Base-by-base conservation (phyloP, 2,797 vertebrate species). In the Diceros bicornis region DNA sequence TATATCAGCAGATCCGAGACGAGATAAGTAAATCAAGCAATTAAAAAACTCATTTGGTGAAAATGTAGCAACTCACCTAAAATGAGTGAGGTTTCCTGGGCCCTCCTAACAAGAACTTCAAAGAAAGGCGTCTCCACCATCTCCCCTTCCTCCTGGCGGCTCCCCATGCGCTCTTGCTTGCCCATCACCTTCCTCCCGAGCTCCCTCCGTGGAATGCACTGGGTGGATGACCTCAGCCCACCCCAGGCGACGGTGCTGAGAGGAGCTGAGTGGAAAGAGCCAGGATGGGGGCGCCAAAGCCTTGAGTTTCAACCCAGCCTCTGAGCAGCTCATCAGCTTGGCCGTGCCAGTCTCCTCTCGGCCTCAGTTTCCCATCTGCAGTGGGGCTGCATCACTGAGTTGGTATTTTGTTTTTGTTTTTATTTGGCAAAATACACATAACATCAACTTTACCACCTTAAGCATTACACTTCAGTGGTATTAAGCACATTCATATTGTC, bases 1-100 rank as follows among this genome's bases (percentile, higher is more conserved):
- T 99, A 99, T 98, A 99, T 99, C 99, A 99, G 99, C 98, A 98
- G 98, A 98, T 99, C 97, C 2, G 96, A 97, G 98, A 96, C 2
- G 94, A 98, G 98, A 97, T 77, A 82, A 98, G 98, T 98, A 98
- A 99, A 99, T 99, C 98, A 99, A 98, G 98, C 98, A 96, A 98
- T 99, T 99, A 98, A 98, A 98, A 98, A 98, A 78, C 97, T 97
- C 21, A 41, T 95, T 37, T 89, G 91, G 44, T 81, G 64, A 92
- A 93, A 96, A 96, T 7, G 81, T 3, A 77, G 29, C n/a, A 3
- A 77, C 92, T 85, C 96, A 95, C 88, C 89, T 89, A 37, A 95
- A 95, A 96, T 11, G 94, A 92, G 95, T 23, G 12, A 71, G 74
- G 12, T 44, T 32, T n/a, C 62, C 72, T 9, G 74, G 84, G 79